Conservation (phyloP, 2,888 invertebrate species). For the Torymus tubicola region DNA sequence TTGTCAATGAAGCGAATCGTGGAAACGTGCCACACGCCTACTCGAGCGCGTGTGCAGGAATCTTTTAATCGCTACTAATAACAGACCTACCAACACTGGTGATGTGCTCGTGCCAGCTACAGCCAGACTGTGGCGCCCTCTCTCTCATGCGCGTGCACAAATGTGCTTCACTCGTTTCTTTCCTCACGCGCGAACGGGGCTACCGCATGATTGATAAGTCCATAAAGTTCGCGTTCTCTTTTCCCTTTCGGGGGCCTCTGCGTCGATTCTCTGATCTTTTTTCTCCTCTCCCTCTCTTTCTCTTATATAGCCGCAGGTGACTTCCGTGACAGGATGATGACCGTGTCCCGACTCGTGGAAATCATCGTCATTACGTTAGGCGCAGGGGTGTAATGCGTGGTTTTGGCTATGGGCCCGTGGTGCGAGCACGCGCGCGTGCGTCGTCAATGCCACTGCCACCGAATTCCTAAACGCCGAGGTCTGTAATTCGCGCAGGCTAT, state of each 20-base stretch:
- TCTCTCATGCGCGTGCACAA: no score
- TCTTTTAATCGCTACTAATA: constrained; percentile 75
- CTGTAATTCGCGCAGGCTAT: constrained; percentile 46
- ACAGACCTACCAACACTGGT: constrained; percentile 65
- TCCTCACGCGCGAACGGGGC: constrained; percentile 61
- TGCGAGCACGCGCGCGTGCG: constrained; percentile 64
- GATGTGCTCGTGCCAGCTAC: not conserved
- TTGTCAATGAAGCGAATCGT: constrained; percentile 71
- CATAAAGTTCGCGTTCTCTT: constrained; percentile 70
- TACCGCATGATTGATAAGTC: constrained; percentile 76
- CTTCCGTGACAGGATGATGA: constrained; percentile 75
- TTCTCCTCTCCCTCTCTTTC: not conserved
- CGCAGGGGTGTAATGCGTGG: constrained; percentile 35
- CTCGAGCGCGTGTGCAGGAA: constrained; percentile 63
- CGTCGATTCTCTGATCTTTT: constrained; percentile 56
- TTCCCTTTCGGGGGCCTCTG: constrained; percentile 61
- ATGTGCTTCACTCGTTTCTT: no score
- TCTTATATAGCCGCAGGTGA: constrained; percentile 71
- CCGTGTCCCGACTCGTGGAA: constrained; percentile 65
- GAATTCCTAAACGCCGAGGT: constrained; percentile 56
- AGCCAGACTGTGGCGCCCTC: no score
- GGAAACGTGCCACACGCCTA: constrained; percentile 63
- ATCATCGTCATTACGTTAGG: constrained; percentile 75
- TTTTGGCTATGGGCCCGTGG: constrained; percentile 62
- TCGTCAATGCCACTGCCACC: constrained; percentile 72